These are phyloP conservation scores for Margarornis squamiger DNA, from an alignment of 2,797 vertebrate species.

Conservation along the genomic window DNA sequence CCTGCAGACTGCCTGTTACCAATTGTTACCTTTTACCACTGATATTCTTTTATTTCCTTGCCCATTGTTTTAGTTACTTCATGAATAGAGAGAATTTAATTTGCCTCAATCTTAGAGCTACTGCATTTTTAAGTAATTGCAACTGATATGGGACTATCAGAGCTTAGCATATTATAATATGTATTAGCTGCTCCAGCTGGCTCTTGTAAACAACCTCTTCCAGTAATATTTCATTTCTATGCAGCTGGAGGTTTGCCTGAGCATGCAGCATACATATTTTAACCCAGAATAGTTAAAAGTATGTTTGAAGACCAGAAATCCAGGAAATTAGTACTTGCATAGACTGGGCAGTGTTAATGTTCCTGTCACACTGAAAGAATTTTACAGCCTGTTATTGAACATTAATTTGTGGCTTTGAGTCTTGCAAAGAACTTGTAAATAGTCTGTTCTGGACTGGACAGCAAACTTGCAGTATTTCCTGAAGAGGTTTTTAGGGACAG, in stretches of 20 bases:
- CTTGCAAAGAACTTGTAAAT: background rate
- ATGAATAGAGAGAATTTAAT: constrained; percentile 44
- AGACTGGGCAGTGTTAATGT: background rate
- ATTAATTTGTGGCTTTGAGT: background rate
- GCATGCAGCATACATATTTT: constrained; percentile 25
- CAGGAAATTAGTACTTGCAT: background rate
- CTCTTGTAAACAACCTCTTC: constrained; percentile 47
- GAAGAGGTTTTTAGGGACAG: background rate
- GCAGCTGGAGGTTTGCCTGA: constrained; percentile 41
- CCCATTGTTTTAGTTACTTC: constrained; percentile 36
- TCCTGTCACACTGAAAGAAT: background rate
- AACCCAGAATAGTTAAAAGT: background rate
- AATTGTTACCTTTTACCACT: background rate
- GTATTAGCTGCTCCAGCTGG: constrained; percentile 30
- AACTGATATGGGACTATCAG: constrained; percentile 23
- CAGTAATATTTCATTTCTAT: constrained; percentile 55
- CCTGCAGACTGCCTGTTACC: background rate
- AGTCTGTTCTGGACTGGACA: background rate
- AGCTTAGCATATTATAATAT: constrained; percentile 39
- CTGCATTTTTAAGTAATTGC: constrained; percentile 53
- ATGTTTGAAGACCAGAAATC: constrained; percentile 11
- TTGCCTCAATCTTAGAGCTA: constrained; percentile 4
- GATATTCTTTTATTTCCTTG: constrained; percentile 19
- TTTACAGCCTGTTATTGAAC: background rate
- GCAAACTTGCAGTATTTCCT: background rate